Evolutionary conservation across 1,140 invertebrate species (phyloP).

Genomic region (Drosophila melanogaster): DNA sequence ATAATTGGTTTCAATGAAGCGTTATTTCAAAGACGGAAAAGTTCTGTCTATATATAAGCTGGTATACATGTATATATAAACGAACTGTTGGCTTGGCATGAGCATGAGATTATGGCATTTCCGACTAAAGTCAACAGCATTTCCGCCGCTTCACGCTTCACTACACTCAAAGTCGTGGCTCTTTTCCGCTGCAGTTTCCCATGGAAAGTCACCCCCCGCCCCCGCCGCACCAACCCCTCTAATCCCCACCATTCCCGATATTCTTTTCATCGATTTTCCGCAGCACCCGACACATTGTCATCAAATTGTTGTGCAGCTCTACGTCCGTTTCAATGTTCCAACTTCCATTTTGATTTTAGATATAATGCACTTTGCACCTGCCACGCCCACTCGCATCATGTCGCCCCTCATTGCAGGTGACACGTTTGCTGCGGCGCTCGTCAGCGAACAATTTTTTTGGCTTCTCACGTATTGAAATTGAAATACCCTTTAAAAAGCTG

Average conservation of each 20-base stretch:
- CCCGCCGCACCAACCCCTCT: background rate
- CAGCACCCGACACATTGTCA: background rate
- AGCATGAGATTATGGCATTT: slow-evolving; percentile 46
- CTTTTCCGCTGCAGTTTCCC: slow-evolving; percentile 25
- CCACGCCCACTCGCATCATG: slow-evolving; percentile 12
- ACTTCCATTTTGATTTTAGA: slow-evolving; percentile 6
- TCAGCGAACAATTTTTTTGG: background rate
- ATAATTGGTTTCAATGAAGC: slow-evolving; percentile 47
- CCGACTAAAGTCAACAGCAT: slow-evolving; percentile 49
- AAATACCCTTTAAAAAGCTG: background rate
- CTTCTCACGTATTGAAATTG: background rate
- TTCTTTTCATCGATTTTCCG: background rate
- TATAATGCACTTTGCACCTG: slow-evolving; percentile 26
- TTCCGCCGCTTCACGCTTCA: slow-evolving; percentile 42
- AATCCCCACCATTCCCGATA: background rate
- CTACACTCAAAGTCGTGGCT: slow-evolving; percentile 12
- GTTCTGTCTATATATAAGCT: background rate
- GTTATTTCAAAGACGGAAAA: slow-evolving; percentile 1
- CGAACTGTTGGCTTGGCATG: slow-evolving; percentile 9
- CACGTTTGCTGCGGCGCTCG: slow-evolving; percentile 10
- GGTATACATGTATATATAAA: background rate
- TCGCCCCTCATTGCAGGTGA: slow-evolving; percentile 7
- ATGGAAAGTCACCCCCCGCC: background rate
- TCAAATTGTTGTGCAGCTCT: slow-evolving; percentile 7
- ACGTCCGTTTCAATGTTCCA: background rate